Conservation (phyloP, 2,888 invertebrate species). For the Acanthosepion pharaonis region DNA sequence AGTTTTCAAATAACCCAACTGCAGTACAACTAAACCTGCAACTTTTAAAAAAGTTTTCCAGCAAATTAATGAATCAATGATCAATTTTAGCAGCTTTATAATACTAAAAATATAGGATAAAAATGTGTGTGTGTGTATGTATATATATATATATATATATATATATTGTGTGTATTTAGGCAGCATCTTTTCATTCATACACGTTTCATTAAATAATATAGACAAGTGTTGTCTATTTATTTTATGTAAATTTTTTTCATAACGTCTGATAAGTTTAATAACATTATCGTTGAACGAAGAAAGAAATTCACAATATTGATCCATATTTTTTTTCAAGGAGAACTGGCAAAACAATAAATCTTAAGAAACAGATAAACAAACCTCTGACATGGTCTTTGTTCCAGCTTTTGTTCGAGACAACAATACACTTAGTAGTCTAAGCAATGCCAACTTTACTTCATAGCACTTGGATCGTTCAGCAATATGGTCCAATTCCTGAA, state of each 20-base stretch:
- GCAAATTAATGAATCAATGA: neutral
- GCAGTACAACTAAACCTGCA: neutral
- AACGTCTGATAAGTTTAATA: no score
- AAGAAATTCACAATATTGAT: no score
- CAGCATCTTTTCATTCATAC: no score
- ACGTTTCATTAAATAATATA: no score
- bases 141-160: no score
- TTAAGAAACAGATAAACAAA: slow-evolving; percentile 69
- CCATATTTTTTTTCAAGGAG: no score
- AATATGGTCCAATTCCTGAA: slow-evolving; percentile 73
- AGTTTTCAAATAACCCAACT: neutral
- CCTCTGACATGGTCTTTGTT: slow-evolving; percentile 74
- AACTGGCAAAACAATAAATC: neutral
- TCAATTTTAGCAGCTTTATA: neutral
- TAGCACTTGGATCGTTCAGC: slow-evolving; percentile 83
- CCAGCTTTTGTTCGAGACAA: slow-evolving; percentile 71
- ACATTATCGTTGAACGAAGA: no score
- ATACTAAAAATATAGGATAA: neutral
- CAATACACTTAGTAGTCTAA: slow-evolving; percentile 85
- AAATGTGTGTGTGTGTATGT: neutral
- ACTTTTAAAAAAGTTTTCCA: neutral
- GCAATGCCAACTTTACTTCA: slow-evolving; percentile 90
- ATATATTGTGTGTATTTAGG: no score
- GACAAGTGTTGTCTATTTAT: no score
- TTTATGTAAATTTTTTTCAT: no score